These are phyloP conservation scores for Calidris pygmaea DNA, from an alignment of 2,113 vertebrate genomes.

Conservation along the genomic window DNA sequence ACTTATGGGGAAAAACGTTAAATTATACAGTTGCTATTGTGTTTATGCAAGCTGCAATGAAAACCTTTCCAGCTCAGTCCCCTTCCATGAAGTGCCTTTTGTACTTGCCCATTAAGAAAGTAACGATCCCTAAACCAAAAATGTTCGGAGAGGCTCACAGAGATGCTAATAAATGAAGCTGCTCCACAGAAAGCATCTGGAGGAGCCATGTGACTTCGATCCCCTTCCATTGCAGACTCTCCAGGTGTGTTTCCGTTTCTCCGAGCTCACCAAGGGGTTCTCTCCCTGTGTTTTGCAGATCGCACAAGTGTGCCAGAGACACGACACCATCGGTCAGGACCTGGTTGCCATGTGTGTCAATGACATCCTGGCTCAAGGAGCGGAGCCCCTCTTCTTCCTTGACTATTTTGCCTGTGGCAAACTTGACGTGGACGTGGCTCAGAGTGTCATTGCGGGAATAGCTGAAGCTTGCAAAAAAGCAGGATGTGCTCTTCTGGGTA, in stretches of 20 bases:
- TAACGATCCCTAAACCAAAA: neutral
- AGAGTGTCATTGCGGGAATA: slow-evolving; percentile 83
- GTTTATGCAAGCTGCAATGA: neutral
- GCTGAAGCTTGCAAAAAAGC: slow-evolving; percentile 85
- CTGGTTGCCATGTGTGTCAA: slow-evolving; percentile 98
- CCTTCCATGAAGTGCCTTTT: neutral
- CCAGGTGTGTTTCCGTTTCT: neutral
- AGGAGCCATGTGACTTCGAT: rapidly evolving
- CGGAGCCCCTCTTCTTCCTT: slow-evolving; percentile 95
- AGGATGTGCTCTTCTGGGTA: slow-evolving; percentile 93
- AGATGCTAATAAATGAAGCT: neutral
- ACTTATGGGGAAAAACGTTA: neutral
- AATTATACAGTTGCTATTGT: neutral
- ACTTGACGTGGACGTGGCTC: slow-evolving; percentile 83
- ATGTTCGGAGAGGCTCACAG: neutral
- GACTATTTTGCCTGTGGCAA: slow-evolving; percentile 96
- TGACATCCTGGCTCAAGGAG: slow-evolving; percentile 92
- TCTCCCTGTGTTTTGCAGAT: slow-evolving; percentile 73
- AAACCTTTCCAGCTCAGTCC: neutral
- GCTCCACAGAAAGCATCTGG: neutral
- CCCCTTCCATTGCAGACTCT: neutral
- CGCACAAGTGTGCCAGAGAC: slow-evolving; percentile 85
- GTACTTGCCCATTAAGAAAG: neutral
- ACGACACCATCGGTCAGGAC: slow-evolving; percentile 89
- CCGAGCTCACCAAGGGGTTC: neutral